phyloP scores from a whole-genome alignment of 1,140 invertebrate genomes.

The Drosophila pachea region DNA sequence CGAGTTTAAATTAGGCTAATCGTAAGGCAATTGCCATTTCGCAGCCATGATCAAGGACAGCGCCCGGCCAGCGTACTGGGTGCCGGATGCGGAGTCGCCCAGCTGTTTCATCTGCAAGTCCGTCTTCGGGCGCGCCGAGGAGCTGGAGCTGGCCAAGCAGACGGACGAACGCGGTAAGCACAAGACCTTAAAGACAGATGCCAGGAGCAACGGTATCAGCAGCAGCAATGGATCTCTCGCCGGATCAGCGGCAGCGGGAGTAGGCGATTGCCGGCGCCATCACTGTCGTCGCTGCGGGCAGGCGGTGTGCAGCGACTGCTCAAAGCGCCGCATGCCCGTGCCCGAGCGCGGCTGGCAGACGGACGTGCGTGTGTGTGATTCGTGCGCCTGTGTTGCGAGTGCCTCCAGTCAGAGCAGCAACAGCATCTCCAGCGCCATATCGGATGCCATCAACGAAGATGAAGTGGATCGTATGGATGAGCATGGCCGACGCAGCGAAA shows the following conservation, averaged over 20 bases:
- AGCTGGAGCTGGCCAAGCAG: slow-evolving; percentile 59
- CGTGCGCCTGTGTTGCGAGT: slow-evolving; percentile 52
- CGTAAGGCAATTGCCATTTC: background rate
- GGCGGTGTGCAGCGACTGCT: slow-evolving; percentile 85
- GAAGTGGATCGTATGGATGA: background rate
- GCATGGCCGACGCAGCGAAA: background rate
- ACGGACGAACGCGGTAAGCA: slow-evolving; percentile 3
- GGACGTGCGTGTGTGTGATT: slow-evolving; percentile 86
- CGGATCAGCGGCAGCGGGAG: slow-evolving; percentile 43
- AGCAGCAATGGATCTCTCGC: background rate
- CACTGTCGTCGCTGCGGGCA: slow-evolving; percentile 89
- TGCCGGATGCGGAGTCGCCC: slow-evolving; percentile 85
- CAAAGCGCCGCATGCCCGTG: slow-evolving; percentile 82
- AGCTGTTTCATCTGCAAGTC: slow-evolving; percentile 84
- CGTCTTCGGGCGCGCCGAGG: slow-evolving; percentile 81
- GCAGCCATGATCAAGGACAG: slow-evolving; percentile 87
- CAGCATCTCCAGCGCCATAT: slow-evolving; percentile 33
- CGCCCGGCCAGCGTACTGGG: slow-evolving; percentile 89
- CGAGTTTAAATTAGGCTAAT: background rate
- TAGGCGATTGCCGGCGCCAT: slow-evolving; percentile 80
- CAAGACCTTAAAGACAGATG: background rate
- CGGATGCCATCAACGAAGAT: slow-evolving; percentile 35
- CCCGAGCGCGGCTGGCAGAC: slow-evolving; percentile 85
- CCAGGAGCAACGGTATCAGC: background rate
- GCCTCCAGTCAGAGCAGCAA: slow-evolving; percentile 5